Base-by-base conservation (phyloP, 2,888 invertebrate genomes). In the Phortica magna region DNA sequence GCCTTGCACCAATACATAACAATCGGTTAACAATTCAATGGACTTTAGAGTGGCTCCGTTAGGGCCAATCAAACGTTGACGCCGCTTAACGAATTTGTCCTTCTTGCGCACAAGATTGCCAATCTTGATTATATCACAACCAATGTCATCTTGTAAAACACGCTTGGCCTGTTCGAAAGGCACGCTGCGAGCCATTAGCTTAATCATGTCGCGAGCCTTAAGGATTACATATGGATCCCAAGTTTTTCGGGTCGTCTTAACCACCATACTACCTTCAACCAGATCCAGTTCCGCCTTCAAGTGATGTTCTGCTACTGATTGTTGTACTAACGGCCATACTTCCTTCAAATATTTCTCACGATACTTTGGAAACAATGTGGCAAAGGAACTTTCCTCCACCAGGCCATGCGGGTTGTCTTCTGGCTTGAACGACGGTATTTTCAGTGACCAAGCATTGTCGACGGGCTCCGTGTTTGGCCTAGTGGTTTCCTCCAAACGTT, bases 211-310 rank as follows among this genome's bases (percentile, higher is more conserved):
- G 79, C 99, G 94, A 0, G 98, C 98, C 93, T 99, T 99, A 42
- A 99, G 94, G 65, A 99, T 97, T 74, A 98, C 96, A 84, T 96
- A 99, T 0, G 99, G 99, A 93, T 99, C 99, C 98, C 98, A 99
- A 0, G 99, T 99, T 93, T 99, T 98, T 74, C 96, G 93, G 0
- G 98, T 98, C 0, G 99, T 99, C 91, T 94, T 94, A 0, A 99
- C 99, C 0, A 95, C 95, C 96, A 99, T 96, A 85, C 97, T 98
- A 61, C 99, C 95, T 93, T 99, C 98, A 6, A 98, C 94, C 2
- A 98, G 93, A 92, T 99, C 99, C 80, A 99, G 92, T 88, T 98
- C 98, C 0, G 96, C 97, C 87, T 95, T 95, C 10, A 99, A 92
- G 82, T 94, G 94, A 91, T 97, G 94, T 85, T 97, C 96, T 43